Conservation (phyloP, 2,888 invertebrate genomes). For the Stenodera caucasica region DNA sequence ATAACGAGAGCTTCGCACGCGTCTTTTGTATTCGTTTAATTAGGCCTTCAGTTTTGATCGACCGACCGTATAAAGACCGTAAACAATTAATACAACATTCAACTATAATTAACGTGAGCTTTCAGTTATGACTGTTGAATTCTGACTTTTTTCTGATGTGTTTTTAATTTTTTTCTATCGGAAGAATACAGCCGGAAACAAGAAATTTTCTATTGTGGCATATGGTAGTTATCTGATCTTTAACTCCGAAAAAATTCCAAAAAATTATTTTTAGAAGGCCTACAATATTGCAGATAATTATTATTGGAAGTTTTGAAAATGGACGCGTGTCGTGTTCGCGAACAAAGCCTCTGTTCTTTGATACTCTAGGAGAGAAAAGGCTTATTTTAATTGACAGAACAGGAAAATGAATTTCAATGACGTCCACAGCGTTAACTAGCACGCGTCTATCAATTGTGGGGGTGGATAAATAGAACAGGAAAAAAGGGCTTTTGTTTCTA, state of each 20-base stretch:
- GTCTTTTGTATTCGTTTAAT: slow-evolving; percentile 29
- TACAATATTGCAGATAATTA: background rate
- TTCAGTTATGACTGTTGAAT: background rate
- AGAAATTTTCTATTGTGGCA: background rate
- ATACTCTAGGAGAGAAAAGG: background rate
- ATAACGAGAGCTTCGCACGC: slow-evolving; percentile 19
- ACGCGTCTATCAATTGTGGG: slow-evolving; percentile 9
- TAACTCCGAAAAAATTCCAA: background rate
- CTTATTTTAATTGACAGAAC: slow-evolving; percentile 10
- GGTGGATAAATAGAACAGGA: background rate
- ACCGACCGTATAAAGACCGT: slow-evolving; percentile 10
- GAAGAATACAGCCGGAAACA: background rate
- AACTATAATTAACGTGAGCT: slow-evolving; percentile 7
- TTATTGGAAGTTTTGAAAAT: background rate
- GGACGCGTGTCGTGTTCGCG: background rate
- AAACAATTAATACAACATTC: slow-evolving; percentile 1
- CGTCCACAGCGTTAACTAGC: slow-evolving; percentile 11
- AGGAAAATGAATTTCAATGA: slow-evolving; percentile 1
- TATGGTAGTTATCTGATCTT: background rate
- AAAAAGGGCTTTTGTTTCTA: background rate
- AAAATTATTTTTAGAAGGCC: no score
- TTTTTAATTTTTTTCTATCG: background rate
- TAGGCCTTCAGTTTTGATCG: slow-evolving; percentile 11
- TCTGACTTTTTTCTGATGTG: background rate
- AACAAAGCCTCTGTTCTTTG: background rate